These are phyloP conservation scores for Emydura subglobosa DNA, from an alignment of 2,113 vertebrate species.

Conservation along the genomic window DNA sequence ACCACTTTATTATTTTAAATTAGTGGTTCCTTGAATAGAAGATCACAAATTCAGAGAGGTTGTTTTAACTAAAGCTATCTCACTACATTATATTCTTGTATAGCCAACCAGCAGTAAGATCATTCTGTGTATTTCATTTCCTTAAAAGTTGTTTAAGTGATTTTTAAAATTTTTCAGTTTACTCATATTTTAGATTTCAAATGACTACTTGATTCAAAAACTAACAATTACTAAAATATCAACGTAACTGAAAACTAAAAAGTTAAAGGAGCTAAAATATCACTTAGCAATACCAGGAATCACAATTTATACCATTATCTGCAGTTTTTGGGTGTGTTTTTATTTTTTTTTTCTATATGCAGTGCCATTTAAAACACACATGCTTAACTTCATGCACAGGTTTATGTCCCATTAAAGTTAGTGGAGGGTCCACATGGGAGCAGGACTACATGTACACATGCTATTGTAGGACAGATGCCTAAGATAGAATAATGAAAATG, in stretches of 20 bases:
- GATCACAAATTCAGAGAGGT: fast-evolving
- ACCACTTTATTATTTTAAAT: background rate
- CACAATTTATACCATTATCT: background rate
- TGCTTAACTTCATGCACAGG: background rate
- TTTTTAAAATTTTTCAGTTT: background rate
- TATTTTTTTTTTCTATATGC: background rate
- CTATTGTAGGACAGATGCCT: background rate
- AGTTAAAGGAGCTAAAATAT: background rate
- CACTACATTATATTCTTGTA: background rate
- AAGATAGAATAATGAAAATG: background rate
- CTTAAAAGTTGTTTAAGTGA: background rate
- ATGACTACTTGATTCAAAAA: background rate
- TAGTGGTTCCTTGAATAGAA: background rate
- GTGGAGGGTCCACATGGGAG: background rate
- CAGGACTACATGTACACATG: background rate
- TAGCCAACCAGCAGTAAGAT: fast-evolving
- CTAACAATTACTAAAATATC: background rate
- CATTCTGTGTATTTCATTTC: background rate
- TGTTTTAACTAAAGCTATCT: background rate
- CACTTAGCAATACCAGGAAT: background rate
- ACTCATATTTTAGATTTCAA: background rate
- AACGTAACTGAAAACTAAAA: background rate
- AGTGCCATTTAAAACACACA: background rate
- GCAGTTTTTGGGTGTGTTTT: background rate
- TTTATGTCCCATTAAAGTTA: background rate